Evolutionary conservation across 2,113 vertebrate genomes (phyloP).

Genomic region (Neoarius graeffei): DNA sequence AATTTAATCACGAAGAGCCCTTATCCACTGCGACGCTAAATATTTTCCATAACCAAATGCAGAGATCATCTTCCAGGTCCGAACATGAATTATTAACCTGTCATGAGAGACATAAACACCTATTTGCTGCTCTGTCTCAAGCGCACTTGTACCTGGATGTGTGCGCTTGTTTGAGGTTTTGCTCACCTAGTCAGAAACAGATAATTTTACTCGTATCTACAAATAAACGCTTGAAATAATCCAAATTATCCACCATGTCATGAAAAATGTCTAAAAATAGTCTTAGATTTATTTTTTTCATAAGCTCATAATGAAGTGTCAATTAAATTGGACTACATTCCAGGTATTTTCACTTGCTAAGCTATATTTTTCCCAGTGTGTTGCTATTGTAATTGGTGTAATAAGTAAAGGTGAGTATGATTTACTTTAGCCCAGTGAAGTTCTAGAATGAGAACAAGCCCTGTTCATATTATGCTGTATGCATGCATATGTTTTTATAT

Average conservation of each 20-base stretch:
- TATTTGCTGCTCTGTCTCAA: slow-evolving; percentile 1
- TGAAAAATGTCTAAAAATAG: neutral
- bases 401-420: neutral
- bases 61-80: slow-evolving; percentile 19
- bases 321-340: neutral
- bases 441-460: neutral
- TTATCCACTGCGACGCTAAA: slow-evolving; percentile 25
- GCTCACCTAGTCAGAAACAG: slow-evolving; percentile 2
- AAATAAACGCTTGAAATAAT: neutral
- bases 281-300: neutral
- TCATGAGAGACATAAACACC: slow-evolving; percentile 24
- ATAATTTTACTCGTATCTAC: neutral
- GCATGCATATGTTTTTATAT: neutral
- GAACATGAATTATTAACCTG: slow-evolving; percentile 42
- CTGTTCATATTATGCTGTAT: neutral
- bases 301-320: neutral
- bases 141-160: neutral
- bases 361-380: neutral
- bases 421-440: neutral
- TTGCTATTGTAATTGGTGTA: neutral
- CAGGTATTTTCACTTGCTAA: neutral
- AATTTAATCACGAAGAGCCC: slow-evolving; percentile 36
- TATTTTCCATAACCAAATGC: slow-evolving; percentile 35
- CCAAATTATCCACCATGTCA: neutral
- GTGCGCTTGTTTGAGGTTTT: neutral